These are phyloP conservation scores for Danio choprae DNA, from an alignment of 2,797 vertebrate genomes.

Conservation along the genomic window DNA sequence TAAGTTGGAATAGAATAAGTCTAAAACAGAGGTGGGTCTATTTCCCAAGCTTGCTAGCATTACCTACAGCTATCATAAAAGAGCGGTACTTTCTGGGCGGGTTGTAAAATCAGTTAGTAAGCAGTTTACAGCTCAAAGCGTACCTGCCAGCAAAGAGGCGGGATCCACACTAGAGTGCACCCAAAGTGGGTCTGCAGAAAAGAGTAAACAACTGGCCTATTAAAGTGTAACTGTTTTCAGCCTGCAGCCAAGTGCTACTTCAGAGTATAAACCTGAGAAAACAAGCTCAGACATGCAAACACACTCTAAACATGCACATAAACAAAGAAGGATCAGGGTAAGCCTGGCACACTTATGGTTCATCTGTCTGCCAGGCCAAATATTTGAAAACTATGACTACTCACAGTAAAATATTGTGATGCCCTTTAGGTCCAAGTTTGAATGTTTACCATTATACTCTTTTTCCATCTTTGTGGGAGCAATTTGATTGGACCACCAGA, in stretches of 20 bases:
- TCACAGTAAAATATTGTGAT: not conserved
- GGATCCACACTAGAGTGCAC: slow-evolving; percentile 23
- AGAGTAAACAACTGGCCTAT: slow-evolving; percentile 75
- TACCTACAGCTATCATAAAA: slow-evolving; percentile 67
- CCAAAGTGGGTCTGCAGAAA: slow-evolving; percentile 68
- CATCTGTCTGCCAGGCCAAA: slow-evolving; percentile 3
- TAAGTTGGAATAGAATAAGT: slow-evolving; percentile 30
- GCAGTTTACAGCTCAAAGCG: slow-evolving; percentile 67
- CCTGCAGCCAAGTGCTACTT: slow-evolving; percentile 70
- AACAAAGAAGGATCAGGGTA: slow-evolving; percentile 18
- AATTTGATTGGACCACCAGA: slow-evolving; percentile 32
- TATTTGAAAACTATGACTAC: not conserved
- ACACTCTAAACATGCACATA: slow-evolving; percentile 50
- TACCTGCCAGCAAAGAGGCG: slow-evolving; percentile 66
- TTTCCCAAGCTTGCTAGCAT: slow-evolving; percentile 63
- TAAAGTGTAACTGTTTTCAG: slow-evolving; percentile 72
- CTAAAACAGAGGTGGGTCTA: slow-evolving; percentile 44
- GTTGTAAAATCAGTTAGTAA: slow-evolving; percentile 68
- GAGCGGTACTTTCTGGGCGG: slow-evolving; percentile 49
- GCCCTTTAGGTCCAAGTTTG: slow-evolving; percentile 19
- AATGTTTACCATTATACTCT: slow-evolving; percentile 16
- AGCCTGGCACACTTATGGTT: slow-evolving; percentile 32
- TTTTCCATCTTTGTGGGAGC: slow-evolving; percentile 21
- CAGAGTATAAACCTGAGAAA: slow-evolving; percentile 68
- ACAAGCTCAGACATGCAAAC: slow-evolving; percentile 37